Base-by-base conservation (phyloP, 2,888 invertebrate species). In the Sinopyrophorus schimmeli region DNA sequence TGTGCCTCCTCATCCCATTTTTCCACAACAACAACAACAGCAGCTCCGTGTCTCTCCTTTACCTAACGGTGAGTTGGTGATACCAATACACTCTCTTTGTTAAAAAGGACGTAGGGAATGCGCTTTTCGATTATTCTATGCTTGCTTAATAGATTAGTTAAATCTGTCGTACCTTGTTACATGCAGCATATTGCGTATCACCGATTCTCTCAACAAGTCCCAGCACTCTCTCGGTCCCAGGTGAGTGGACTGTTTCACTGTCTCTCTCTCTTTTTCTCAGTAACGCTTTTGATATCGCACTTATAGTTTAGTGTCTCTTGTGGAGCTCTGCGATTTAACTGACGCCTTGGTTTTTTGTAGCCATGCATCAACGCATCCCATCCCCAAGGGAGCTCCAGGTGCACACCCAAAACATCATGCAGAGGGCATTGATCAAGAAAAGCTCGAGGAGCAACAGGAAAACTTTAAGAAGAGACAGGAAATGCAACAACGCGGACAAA, bases 401-500 rank as follows among this genome's bases (percentile, higher is more conserved):
- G 54, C 91, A 91, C 74, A 89, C 92, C 21, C 92, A 92, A 75
- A 82, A 84, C 61, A 90, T 92, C 61, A 85, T 92, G 81, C 92
- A 92, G 74, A 82, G 82, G 63, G 91, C 91, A 9, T 78, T 92
- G 61, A 86, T 92, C 64, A 92, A 92, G 76, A 89, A 90, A 91
- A 92, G 73, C 76, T 92, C 46, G 92, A 92, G 70, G 92, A 92
- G 64, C 92, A 92, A 71, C 83, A 86, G 42, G 90, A 91, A 73
- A 89, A 89, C 72, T 90, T 80, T 73, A 82, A 89, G 52, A 86
- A 89, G 64, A 81, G 89, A 51, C 90, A 89, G 72, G 89, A 89
- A 71, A 48, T 57, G 55, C 57, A 59, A 43, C 58, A 59, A 16
- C 40, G 56, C 6, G 52, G 53, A 3, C 54, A 55, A 27, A 55